Base-by-base conservation (phyloP, 2,888 invertebrate genomes). In the Heliconius cydno region DNA sequence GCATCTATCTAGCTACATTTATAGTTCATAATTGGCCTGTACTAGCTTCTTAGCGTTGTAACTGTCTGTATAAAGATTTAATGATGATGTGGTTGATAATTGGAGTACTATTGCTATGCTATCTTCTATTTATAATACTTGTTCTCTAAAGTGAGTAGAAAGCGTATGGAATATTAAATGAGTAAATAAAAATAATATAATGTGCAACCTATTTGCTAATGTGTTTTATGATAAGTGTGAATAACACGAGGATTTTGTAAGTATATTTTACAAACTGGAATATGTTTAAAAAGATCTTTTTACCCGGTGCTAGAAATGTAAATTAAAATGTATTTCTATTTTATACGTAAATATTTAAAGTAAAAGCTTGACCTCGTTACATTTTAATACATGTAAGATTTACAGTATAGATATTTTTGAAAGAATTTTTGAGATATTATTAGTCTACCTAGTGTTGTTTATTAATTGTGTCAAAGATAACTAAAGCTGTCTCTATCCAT, bases 1-100 rank as follows among this genome's bases (percentile, higher is more conserved):
- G 77, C 73, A 46, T 52, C 63, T 71, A 71, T 77, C 66, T 66
- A 25, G 66, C 77, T 77, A 60, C 19, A 46, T 25, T 70, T 41
- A 70, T 57, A 67, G 73, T 30, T 57, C 66, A 12, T 78, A 78
- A 78, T 78, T 72, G 72, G 78, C 13, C 66, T 52, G 46, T 30
- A 66, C 15, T 25, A 66, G 19, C 73, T 46, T 66, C 70, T 73
- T 71, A 77, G 30, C 34, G 12, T 74, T 38, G 74, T 25, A 70
- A 46, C n/a, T 13, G 13, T 78, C 28, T 30, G n/a, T 25, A 10
- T 73, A 52, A 65, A 63, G n/a, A n/a, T 34, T 38, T 38, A 46
- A 46, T 46, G 46, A 46, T 46, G 46, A 46, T 46, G 5, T 46
- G 46, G 15, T 46, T n/a, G 5, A 67, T 67, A 12, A 19, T 38